phyloP scores from a whole-genome alignment of 1,140 invertebrate species.

The Pygmarrhopalites habei region DNA sequence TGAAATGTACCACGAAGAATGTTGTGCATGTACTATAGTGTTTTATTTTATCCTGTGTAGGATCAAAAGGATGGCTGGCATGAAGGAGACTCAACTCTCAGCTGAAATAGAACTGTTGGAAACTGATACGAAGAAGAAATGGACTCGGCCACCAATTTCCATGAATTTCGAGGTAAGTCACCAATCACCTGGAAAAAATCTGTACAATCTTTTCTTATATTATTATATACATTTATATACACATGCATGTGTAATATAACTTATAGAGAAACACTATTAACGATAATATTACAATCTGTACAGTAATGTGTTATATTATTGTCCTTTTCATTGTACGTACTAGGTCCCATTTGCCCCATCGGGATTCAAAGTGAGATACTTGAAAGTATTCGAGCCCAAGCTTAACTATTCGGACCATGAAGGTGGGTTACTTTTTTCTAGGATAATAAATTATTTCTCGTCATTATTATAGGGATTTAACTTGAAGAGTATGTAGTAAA shows the following conservation, averaged over 20 bases:
- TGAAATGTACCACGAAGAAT: no score
- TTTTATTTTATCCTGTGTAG: conserved; percentile 49
- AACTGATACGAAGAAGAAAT: conserved; percentile 98
- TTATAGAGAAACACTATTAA: no score
- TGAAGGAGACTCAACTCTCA: conserved; percentile 99
- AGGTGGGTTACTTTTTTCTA: no score
- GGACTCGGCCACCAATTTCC: conserved; percentile 99
- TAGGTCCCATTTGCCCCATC: conserved; percentile 88
- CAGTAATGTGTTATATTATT: background rate
- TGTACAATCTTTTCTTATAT: no score
- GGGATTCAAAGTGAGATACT: conserved; percentile 94
- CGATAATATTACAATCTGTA: background rate
- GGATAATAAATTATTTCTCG: no score
- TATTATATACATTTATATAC: no score
- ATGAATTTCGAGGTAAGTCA: conserved; percentile 96
- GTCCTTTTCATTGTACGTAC: no score
- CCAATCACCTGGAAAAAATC: no score
- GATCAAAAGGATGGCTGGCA: conserved; percentile 99
- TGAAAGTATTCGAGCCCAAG: conserved; percentile 99
- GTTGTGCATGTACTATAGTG: no score
- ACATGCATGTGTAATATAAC: no score
- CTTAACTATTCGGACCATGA: conserved; percentile 96
- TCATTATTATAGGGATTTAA: no score
- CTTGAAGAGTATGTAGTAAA: no score
- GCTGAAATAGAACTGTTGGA: conserved; percentile 99